A percentile compares a stretch with the other conserved stretches of the same genome.
These are phyloP conservation scores for Proterorhinus semilunaris DNA, from an alignment of 2,113 vertebrate species.

Conservation along the genomic window DNA sequence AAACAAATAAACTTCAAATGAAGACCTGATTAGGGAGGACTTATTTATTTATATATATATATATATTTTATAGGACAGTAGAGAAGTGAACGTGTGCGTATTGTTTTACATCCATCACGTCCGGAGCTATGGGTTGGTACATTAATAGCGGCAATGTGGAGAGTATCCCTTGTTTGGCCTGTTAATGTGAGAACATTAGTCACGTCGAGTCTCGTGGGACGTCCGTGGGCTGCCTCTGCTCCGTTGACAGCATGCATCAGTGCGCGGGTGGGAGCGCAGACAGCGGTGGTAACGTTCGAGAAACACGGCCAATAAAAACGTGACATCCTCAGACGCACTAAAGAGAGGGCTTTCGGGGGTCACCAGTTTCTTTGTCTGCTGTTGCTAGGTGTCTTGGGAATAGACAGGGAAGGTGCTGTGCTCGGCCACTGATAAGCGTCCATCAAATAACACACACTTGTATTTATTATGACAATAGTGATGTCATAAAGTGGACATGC, in stretches of 20 bases:
- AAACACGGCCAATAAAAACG: conserved; percentile 67
- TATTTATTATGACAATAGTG: no score
- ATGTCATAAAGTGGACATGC: no score
- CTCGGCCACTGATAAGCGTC: conserved; percentile 5
- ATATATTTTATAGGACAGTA: conserved; percentile 12
- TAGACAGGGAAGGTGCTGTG: conserved; percentile 65
- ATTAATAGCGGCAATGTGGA: conserved; percentile 29
- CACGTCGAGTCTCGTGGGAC: conserved; percentile 53
- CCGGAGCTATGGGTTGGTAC: conserved; percentile 8
- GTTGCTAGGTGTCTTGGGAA: conserved; percentile 62
- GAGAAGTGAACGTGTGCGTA: neutral
- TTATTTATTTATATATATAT: conserved; percentile 16
- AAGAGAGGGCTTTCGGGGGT: conserved; percentile 68
- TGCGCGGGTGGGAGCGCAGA: conserved; percentile 45
- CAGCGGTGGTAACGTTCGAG: conserved; percentile 47
- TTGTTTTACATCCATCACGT: conserved; percentile 16
- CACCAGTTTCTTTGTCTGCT: conserved; percentile 69
- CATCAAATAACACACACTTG: no score
- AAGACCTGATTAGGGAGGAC: conserved; percentile 55
- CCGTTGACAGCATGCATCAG: conserved; percentile 38
- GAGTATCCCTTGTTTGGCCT: conserved; percentile 44
- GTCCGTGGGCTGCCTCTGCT: conserved; percentile 43
- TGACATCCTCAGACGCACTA: conserved; percentile 54
- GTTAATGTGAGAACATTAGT: conserved; percentile 61
- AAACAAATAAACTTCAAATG: conserved; percentile 74